phyloP scores from a whole-genome alignment of 2,113 vertebrate species.

The Rhinolophus ferrumequinum region DNA sequence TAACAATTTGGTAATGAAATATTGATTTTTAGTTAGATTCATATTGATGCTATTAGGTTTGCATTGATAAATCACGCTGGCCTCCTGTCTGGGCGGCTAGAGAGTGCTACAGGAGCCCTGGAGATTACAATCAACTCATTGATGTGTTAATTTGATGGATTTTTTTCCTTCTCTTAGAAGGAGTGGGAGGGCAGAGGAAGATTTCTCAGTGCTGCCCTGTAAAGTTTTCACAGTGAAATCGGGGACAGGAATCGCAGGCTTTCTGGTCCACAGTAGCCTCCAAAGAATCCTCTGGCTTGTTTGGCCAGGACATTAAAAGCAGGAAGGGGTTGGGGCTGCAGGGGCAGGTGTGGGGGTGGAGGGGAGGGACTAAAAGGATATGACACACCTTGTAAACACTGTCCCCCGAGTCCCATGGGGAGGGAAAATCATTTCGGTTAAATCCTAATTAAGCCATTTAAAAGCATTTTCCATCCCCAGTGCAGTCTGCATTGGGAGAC shows the following conservation, averaged over 20 bases:
- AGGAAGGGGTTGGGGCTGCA: background rate
- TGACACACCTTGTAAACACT: slow-evolving; percentile 82
- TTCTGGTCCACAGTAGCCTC: slow-evolving; percentile 64
- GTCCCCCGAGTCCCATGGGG: slow-evolving; percentile 69
- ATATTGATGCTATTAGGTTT: slow-evolving; percentile 99
- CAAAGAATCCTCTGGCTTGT: slow-evolving; percentile 71
- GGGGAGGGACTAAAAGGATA: background rate
- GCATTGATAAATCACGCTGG: slow-evolving; percentile 99
- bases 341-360: background rate
- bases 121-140: slow-evolving; percentile 99
- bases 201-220: slow-evolving; percentile 85
- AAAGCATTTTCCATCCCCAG: slow-evolving; percentile 52
- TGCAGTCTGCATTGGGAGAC: background rate
- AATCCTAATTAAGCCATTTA: slow-evolving; percentile 75
- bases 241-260: slow-evolving; percentile 82
- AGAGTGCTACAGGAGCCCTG: slow-evolving; percentile 92
- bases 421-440: slow-evolving; percentile 55
- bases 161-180: slow-evolving; percentile 92
- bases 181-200: slow-evolving; percentile 87
- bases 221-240: slow-evolving; percentile 88
- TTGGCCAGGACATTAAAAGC: slow-evolving; percentile 68
- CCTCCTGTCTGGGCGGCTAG: slow-evolving; percentile 94
- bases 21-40: slow-evolving; percentile 99
- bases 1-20: slow-evolving; percentile 99
- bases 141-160: slow-evolving; percentile 99